Conservation (phyloP, 2,888 invertebrate species). For the Timandra comae region DNA sequence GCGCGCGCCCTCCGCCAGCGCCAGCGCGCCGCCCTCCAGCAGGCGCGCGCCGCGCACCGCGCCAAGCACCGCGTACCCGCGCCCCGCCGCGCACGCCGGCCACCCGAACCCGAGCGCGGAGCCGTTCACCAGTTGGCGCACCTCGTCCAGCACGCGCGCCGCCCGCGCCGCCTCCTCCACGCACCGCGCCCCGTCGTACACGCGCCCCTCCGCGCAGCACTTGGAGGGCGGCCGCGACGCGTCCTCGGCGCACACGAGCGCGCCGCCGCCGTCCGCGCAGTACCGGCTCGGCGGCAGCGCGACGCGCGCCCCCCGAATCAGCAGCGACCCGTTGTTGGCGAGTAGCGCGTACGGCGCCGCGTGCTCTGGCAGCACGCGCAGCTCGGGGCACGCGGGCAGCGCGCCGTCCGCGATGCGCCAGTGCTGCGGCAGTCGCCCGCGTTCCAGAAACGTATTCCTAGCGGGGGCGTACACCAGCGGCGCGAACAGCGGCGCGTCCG, state of each 20-base stretch:
- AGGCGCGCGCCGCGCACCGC: constrained; percentile 65
- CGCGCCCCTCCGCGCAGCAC: constrained; percentile 82
- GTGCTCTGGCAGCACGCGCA: constrained; percentile 53
- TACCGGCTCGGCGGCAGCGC: constrained; percentile 76
- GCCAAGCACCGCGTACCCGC: constrained; percentile 76
- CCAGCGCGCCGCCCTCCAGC: constrained; percentile 72
- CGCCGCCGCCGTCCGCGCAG: constrained; percentile 82
- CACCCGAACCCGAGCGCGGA: constrained; percentile 68
- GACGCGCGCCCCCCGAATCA: constrained; percentile 60
- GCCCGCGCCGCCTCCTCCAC: constrained; percentile 47
- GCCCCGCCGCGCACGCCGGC: constrained; percentile 68
- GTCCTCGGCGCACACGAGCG: constrained; percentile 78
- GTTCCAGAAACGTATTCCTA: constrained; percentile 48
- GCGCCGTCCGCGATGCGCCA: constrained; percentile 62
- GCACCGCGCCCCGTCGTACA: constrained; percentile 75
- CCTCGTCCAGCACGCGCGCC: constrained; percentile 46
- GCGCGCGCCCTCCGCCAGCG: constrained; percentile 43
- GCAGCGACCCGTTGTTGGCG: constrained; percentile 81
- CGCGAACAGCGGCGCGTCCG: constrained; percentile 60
- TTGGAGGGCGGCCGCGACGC: constrained; percentile 69
- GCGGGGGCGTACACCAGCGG: constrained; percentile 77
- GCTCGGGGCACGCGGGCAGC: constrained; percentile 45
- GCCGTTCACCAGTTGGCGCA: constrained; percentile 42
- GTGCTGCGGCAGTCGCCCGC: constrained; percentile 58
- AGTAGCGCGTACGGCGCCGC: constrained; percentile 70